Percentiles rank a stretch among this genome's conserved stretches.
These are phyloP conservation scores for Drosophila nannoptera DNA, from an alignment of 1,140 invertebrate species.

Conservation along the genomic window DNA sequence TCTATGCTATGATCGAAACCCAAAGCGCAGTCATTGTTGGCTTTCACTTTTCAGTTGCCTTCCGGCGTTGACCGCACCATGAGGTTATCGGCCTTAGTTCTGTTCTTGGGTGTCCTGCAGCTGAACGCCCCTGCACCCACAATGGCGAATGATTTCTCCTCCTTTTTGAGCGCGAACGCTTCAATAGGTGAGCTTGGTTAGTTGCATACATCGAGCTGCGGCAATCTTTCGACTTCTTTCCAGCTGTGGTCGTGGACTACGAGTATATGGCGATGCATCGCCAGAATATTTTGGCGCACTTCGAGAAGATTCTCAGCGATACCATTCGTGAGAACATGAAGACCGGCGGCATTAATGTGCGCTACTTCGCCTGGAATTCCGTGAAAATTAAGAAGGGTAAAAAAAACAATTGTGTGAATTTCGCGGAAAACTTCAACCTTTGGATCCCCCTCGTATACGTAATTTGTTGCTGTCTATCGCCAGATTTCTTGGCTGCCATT, in stretches of 20 bases:
- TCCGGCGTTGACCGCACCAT: constrained; percentile 38
- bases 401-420: neutral
- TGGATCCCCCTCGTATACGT: too few relatives aligned
- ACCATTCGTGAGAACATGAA: constrained; percentile 82
- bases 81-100: constrained; percentile 36
- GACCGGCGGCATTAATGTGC: constrained; percentile 83
- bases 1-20: constrained; percentile 32
- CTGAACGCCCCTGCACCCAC: constrained; percentile 10
- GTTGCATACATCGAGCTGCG: neutral
- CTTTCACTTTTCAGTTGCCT: constrained; percentile 54
- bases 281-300: constrained; percentile 80
- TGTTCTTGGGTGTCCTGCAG: constrained; percentile 28
- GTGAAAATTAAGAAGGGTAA: constrained; percentile 84
- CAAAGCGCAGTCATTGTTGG: constrained; percentile 14
- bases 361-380: constrained; percentile 83
- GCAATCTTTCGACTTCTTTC: neutral
- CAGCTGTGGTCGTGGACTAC: constrained; percentile 83
- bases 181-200: constrained; percentile 82
- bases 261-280: constrained; percentile 82
- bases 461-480: too few relatives aligned
- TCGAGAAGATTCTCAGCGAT: constrained; percentile 83
- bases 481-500: constrained; percentile 85
- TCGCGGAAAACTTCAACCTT: too few relatives aligned
- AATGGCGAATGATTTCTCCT: constrained; percentile 83
- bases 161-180: constrained; percentile 84